These are phyloP conservation scores for Diglossa cyanea DNA, from an alignment of 2,797 vertebrate genomes.

Conservation along the genomic window DNA sequence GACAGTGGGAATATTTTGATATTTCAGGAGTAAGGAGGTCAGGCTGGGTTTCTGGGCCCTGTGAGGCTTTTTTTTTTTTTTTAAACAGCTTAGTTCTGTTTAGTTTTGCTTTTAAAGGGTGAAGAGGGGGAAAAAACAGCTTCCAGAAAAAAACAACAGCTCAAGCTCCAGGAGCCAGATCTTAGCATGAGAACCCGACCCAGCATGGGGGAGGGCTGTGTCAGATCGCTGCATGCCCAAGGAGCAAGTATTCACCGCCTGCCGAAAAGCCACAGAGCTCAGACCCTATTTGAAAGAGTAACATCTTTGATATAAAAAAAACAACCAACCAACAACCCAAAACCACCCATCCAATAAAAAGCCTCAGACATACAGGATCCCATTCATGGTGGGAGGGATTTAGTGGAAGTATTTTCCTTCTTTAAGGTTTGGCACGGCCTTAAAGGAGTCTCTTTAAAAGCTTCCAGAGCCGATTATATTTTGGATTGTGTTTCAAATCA, in stretches of 20 bases:
- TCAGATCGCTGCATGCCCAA: constrained; percentile 5
- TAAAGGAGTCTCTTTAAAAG: constrained; percentile 67
- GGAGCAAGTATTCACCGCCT: constrained; percentile 10
- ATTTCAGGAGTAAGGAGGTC: background rate
- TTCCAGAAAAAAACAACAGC: constrained; percentile 36
- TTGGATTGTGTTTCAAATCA: constrained; percentile 72
- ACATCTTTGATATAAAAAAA: constrained; percentile 63
- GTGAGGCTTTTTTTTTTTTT: background rate
- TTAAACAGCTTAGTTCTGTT: background rate
- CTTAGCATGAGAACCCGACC: background rate
- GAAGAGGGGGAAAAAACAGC: constrained; percentile 32
- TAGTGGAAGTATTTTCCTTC: constrained; percentile 69
- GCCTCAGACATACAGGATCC: constrained; percentile 61
- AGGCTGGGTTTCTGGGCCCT: background rate
- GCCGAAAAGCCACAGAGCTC: constrained; percentile 48
- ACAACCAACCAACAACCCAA: constrained; percentile 10
- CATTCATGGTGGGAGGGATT: constrained; percentile 57
- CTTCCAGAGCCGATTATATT: constrained; percentile 70
- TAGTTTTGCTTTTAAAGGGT: constrained; percentile 58
- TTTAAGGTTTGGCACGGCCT: constrained; percentile 64
- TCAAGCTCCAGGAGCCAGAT: constrained; percentile 9
- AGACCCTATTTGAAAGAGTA: constrained; percentile 64
- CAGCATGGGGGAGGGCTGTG: background rate
- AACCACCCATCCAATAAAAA: constrained; percentile 69
- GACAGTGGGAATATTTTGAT: background rate